A percentile compares a stretch with the other conserved stretches of the same genome.
phyloP scores from a whole-genome alignment of 1,140 invertebrate genomes.

The Drosophila guanche region DNA sequence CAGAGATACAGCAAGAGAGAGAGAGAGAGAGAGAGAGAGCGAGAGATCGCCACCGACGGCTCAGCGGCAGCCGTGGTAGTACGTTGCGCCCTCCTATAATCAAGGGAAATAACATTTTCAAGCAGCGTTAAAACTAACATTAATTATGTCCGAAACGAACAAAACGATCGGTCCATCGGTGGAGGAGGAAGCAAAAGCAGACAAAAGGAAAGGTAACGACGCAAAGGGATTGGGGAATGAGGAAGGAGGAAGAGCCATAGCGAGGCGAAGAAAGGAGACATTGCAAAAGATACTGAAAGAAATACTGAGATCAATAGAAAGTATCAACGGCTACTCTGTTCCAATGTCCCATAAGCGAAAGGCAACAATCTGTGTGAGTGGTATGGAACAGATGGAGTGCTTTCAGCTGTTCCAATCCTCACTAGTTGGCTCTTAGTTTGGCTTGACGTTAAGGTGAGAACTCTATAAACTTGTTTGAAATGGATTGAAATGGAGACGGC shows the following conservation, averaged over 20 bases:
- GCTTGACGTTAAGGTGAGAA: too few relatives aligned
- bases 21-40: conserved; percentile 11
- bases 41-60: conserved; percentile 33
- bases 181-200: conserved; percentile 11
- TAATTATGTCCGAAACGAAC: conserved; percentile 83
- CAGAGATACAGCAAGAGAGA: conserved; percentile 8
- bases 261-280: neutral
- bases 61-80: conserved; percentile 37
- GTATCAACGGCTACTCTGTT: too few relatives aligned
- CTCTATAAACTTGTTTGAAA: too few relatives aligned
- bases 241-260: neutral
- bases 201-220: neutral
- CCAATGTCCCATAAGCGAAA: too few relatives aligned
- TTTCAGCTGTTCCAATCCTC: neutral
- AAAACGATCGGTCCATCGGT: conserved; percentile 59
- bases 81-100: conserved; percentile 77
- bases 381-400: neutral
- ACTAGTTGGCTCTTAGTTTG: too few relatives aligned
- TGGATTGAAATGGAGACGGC: too few relatives aligned
- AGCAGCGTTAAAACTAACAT: conserved; percentile 84
- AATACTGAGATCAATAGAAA: too few relatives aligned
- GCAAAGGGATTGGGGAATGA: neutral
- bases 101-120: conserved; percentile 84
- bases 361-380: too few relatives aligned
- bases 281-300: neutral